These are phyloP conservation scores for Drosophila tani DNA, from an alignment of 1,140 invertebrate species.

Conservation along the genomic window DNA sequence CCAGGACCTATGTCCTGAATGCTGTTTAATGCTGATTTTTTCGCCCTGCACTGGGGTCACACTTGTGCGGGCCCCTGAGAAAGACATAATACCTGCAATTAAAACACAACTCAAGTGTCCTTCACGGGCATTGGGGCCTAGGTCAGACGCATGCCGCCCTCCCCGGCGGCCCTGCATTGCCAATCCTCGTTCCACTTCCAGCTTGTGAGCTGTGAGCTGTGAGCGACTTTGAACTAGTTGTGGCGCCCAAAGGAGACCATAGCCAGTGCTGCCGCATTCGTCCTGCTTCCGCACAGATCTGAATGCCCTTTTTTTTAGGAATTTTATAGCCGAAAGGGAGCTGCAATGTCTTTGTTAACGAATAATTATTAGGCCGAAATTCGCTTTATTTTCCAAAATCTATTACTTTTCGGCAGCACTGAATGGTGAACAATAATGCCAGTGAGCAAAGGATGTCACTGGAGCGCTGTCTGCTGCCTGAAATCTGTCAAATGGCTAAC, in stretches of 20 bases:
- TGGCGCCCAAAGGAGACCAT: conserved; percentile 15
- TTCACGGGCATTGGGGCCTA: conserved; percentile 77
- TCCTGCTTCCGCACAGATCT: background rate
- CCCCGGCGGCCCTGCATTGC: conserved; percentile 1
- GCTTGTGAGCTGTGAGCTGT: conserved; percentile 1
- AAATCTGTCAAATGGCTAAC: conserved; percentile 80
- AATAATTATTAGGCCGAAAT: too few relatives aligned
- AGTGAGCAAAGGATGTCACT: conserved; percentile 13
- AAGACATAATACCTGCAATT: conserved; percentile 83
- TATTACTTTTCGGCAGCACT: background rate
- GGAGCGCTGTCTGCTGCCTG: conserved; percentile 23
- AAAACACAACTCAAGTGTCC: conserved; percentile 79
- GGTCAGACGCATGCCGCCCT: conserved; percentile 64
- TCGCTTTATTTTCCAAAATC: too few relatives aligned
- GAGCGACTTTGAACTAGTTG: conserved; percentile 72
- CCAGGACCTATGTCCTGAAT: conserved; percentile 8
- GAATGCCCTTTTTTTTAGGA: background rate
- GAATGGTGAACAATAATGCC: background rate
- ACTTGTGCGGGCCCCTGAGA: conserved; percentile 61
- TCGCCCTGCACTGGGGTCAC: conserved; percentile 38
- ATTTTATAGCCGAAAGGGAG: too few relatives aligned
- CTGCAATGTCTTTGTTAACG: too few relatives aligned
- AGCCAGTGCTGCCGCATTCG: background rate
- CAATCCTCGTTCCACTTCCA: conserved; percentile 4
- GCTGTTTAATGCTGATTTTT: conserved; percentile 2